Conservation (phyloP, 2,113 vertebrate genomes). For the Anser brachyrhynchus region DNA sequence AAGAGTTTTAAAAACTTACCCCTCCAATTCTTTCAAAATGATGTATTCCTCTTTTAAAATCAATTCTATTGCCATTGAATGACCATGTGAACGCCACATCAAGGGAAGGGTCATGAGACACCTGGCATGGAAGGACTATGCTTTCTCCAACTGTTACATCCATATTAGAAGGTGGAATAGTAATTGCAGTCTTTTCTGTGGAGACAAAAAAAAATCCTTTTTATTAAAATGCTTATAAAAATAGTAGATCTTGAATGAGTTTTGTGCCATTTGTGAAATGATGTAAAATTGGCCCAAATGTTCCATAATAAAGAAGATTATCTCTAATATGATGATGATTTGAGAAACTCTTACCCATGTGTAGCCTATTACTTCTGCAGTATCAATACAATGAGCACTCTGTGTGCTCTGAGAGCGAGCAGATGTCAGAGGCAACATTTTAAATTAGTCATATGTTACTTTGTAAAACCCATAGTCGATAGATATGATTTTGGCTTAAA, state of each 20-base stretch:
- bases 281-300: background rate
- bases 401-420: background rate
- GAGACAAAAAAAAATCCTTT: background rate
- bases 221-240: background rate
- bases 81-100: conserved; percentile 84
- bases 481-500: background rate
- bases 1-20: conserved; percentile 73
- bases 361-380: background rate
- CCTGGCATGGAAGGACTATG: conserved; percentile 88
- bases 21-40: conserved; percentile 90
- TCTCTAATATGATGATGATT: background rate
- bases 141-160: conserved; percentile 91
- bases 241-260: background rate
- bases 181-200: conserved; percentile 86
- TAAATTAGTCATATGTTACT: background rate
- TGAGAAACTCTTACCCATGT: background rate
- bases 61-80: conserved; percentile 84
- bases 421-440: background rate
- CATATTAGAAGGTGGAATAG: conserved; percentile 79
- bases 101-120: conserved; percentile 83
- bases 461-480: background rate
- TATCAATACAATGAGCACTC: fast-evolving
- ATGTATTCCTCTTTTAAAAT: conserved; percentile 79
- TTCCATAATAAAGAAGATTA: background rate
- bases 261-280: background rate